Base-by-base conservation (phyloP, 2,797 vertebrate genomes). In the Hyperoplus immaculatus region DNA sequence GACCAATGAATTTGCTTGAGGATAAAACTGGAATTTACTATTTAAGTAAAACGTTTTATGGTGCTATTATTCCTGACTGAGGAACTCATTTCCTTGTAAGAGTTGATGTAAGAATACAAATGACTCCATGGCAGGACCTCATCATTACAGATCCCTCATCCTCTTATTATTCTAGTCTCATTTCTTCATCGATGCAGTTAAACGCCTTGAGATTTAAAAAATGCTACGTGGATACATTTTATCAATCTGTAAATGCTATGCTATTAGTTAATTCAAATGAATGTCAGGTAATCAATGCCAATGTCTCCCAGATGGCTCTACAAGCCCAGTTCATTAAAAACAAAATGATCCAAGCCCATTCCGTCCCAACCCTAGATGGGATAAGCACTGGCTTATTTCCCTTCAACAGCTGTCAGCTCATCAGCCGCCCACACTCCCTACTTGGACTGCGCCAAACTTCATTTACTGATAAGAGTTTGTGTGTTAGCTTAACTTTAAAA, bases 391-490 rank as follows among this genome's bases (percentile, higher is more conserved):
- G 86, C 86, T 93, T 93, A 90, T 91, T 82, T 88, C 84, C 85
- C 84, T 87, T 77, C 75, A 78, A 93, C 92, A 92, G 93, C 94
- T 94, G 93, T 93, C 90, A 72, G 86, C 90, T 91, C 91, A 74
- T 91, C 87, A 83, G 83, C 75, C 49, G 3, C 45, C 38, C 80
- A 29, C 58, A 29, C 58, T 81, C 75, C 38, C 72, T 85, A 87
- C 66, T 77, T 65, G 64, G 70, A 59, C 77, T 72, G 75, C 81
- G 77, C 68, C 66, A 42, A 36, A 56, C 81, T 53, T 78, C 77
- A 72, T 87, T 74, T 78, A 81, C 77, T 78, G 78, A 90, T 89
- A 77, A 76, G 50, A 77, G 69, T 69, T 65, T 69, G 64, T 72
- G 64, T 72, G 79, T 74, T 67, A 10, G 71, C 65, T 71, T 65